phyloP scores from a whole-genome alignment of 2,888 invertebrate species.

The Osmoderma eremita region DNA sequence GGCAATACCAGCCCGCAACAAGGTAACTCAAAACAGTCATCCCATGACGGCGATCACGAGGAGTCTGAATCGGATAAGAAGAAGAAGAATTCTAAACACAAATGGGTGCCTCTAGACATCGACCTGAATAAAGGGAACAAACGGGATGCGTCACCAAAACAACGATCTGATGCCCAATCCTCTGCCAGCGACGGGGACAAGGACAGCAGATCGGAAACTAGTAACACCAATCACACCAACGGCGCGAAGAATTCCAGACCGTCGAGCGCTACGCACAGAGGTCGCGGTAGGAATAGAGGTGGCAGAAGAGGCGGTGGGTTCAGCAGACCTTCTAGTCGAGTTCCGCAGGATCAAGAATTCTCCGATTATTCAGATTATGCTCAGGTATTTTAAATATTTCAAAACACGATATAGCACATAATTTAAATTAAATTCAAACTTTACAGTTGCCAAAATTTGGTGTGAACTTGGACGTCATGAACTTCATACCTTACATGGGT shows the following conservation, averaged over 20 bases:
- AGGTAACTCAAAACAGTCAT: slow-evolving; percentile 57
- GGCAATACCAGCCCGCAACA: slow-evolving; percentile 59
- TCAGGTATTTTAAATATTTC: slow-evolving; percentile 22
- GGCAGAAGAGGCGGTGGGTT: slow-evolving; percentile 63
- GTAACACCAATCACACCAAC: slow-evolving; percentile 36
- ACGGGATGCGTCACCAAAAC: slow-evolving; percentile 68
- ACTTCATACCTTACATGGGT: slow-evolving; percentile 68
- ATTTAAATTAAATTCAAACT: neutral
- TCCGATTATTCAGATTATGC: slow-evolving; percentile 57
- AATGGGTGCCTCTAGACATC: slow-evolving; percentile 92
- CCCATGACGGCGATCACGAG: slow-evolving; percentile 63
- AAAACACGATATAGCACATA: neutral
- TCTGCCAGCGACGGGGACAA: slow-evolving; percentile 62
- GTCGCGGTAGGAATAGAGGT: slow-evolving; percentile 66
- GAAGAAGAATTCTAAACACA: slow-evolving; percentile 72
- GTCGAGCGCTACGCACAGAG: slow-evolving; percentile 57
- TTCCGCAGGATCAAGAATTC: slow-evolving; percentile 60
- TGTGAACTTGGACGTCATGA: slow-evolving; percentile 51
- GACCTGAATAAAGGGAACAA: slow-evolving; percentile 79
- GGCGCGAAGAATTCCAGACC: slow-evolving; percentile 51
- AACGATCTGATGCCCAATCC: slow-evolving; percentile 53
- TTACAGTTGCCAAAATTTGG: slow-evolving; percentile 59
- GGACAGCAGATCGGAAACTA: slow-evolving; percentile 59
- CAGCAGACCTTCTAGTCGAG: slow-evolving; percentile 62
- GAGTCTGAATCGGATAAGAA: slow-evolving; percentile 62